Conservation (phyloP, 2,113 vertebrate genomes). For the Crotalus viridis region DNA sequence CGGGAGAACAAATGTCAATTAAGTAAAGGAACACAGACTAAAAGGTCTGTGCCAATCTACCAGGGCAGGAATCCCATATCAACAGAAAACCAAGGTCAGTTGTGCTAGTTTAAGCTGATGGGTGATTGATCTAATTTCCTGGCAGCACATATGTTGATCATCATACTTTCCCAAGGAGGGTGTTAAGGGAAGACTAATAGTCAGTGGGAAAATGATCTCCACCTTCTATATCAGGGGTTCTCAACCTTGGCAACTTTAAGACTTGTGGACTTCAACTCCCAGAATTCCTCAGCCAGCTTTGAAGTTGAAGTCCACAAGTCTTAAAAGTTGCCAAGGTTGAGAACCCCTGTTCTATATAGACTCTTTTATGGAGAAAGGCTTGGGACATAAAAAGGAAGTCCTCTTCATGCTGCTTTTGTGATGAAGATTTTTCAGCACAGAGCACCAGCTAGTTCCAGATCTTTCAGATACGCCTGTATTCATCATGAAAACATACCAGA, state of each 20-base stretch:
- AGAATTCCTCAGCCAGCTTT: too few relatives aligned
- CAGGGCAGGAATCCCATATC: not conserved
- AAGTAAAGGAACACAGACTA: not conserved
- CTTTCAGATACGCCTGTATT: not conserved
- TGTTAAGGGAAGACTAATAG: not conserved
- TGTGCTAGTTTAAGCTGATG: not conserved
- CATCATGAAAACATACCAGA: not conserved
- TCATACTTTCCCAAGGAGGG: not conserved
- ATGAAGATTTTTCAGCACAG: not conserved
- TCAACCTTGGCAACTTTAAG: too few relatives aligned
- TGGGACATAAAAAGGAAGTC: not conserved
- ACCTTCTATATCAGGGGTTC: too few relatives aligned
- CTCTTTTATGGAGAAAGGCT: not conserved
- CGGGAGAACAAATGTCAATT: not conserved
- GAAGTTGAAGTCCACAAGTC: too few relatives aligned
- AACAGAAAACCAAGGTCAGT: not conserved
- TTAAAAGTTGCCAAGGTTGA: too few relatives aligned
- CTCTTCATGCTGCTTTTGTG: not conserved
- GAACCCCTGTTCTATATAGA: too few relatives aligned
- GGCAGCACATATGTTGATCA: not conserved
- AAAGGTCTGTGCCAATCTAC: not conserved
- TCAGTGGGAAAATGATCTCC: not conserved
- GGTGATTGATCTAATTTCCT: not conserved
- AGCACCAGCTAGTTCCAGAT: not conserved
- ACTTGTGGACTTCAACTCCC: too few relatives aligned